These are phyloP conservation scores for Mionectes olivaceus DNA, from an alignment of 2,797 vertebrate species.

Conservation along the genomic window DNA sequence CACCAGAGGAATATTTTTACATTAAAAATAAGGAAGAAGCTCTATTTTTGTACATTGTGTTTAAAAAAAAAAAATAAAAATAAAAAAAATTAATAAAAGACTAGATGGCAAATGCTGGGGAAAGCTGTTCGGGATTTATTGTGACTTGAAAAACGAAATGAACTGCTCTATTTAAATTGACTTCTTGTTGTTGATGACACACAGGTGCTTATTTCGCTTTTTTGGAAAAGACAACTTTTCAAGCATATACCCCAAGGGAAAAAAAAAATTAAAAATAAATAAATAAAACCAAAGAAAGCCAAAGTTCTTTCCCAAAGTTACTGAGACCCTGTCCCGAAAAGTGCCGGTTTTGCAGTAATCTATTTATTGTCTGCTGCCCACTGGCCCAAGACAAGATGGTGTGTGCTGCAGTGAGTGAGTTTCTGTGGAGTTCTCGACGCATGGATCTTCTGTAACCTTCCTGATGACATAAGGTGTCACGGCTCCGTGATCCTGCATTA, in stretches of 20 bases:
- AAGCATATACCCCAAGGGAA: slow-evolving; percentile 73
- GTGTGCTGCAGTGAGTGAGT: slow-evolving; percentile 75
- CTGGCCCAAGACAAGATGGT: slow-evolving; percentile 61
- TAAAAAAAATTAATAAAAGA: slow-evolving; percentile 76
- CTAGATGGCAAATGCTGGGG: slow-evolving; percentile 79
- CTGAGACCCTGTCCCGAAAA: slow-evolving; percentile 63
- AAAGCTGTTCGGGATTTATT: slow-evolving; percentile 76
- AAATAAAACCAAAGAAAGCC: slow-evolving; percentile 78
- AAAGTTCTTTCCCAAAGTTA: slow-evolving; percentile 81
- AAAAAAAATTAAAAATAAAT: slow-evolving; percentile 28
- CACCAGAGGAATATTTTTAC: slow-evolving; percentile 88
- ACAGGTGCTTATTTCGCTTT: slow-evolving; percentile 77
- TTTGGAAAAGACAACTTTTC: slow-evolving; percentile 74
- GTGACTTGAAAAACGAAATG: slow-evolving; percentile 79
- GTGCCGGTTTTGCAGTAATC: slow-evolving; percentile 79
- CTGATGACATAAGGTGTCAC: slow-evolving; percentile 82
- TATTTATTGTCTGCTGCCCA: slow-evolving; percentile 80
- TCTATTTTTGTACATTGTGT: slow-evolving; percentile 87
- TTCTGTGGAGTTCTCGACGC: slow-evolving; percentile 76
- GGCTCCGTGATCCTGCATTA: slow-evolving; percentile 79
- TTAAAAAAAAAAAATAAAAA: slow-evolving; percentile 78
- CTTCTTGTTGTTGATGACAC: slow-evolving; percentile 71
- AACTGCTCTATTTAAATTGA: slow-evolving; percentile 78
- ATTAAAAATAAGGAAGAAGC: slow-evolving; percentile 85
- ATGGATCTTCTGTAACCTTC: slow-evolving; percentile 74